Evolutionary conservation across 2,797 vertebrate species (phyloP), one percentile per base, ranked within the genome.

Genomic region (Novumbra hubbsi): DNA sequence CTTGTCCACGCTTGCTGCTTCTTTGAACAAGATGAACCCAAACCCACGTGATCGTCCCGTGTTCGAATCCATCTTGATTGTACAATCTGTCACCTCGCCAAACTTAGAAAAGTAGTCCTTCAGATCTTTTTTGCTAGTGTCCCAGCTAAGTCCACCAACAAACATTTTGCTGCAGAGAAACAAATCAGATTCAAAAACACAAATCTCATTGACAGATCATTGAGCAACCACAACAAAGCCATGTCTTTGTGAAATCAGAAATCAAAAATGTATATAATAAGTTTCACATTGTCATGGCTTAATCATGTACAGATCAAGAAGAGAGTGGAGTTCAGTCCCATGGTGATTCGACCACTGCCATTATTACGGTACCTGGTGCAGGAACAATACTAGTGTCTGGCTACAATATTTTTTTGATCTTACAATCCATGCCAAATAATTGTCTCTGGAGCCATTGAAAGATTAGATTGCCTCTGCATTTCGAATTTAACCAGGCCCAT

Each of bases 21-120:
- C 96, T 91, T 97, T 98, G 86, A 99, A 99, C 70, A 99, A 95
- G 78, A 99, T 97, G 78, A 99, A 99, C 71, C 98, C 98, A 77
- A 99, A 99, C 5, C 97, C 98, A 85, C 97, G 92, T 84, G 97
- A 99, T 76, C 97, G 92, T 62, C 97, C 97, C 0, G 96, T 98
- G 91, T 95, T 96, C 0, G 96, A 94, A 89, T 99, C 98, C 93
- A 99, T 98, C 89, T 99, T 99, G 90, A 99, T 99, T 83, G 97
- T 99, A 90, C 97, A 99, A 88, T 99, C 98, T 0, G 95, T 95
- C 70, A 99, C 97, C 87, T 99, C 98, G 14, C 97, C 97, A 41
- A 98, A 99, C 78, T 96, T 99, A 70, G 94, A 95, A 89, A 99
- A 99, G 89, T 99, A 99, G 87, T 99, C 98, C 91, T 98, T 99